A percentile compares a stretch with the other conserved stretches of the same genome.
These are phyloP conservation scores for Pectinophora gossypiella DNA, from an alignment of 1,140 invertebrate species.

Conservation along the genomic window DNA sequence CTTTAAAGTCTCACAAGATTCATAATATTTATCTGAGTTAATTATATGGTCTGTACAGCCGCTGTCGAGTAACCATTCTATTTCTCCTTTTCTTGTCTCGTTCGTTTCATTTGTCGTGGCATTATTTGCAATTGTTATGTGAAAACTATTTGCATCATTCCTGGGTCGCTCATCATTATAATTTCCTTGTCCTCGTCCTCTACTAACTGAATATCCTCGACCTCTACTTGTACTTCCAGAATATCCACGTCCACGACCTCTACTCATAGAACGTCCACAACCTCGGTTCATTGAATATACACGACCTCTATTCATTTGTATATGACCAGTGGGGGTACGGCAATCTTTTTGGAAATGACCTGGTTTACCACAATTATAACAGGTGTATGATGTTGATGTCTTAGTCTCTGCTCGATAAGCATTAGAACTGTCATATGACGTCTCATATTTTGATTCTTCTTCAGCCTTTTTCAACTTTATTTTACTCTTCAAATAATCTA, in stretches of 20 bases:
- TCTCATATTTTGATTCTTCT: constrained; percentile 7
- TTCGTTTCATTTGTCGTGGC: constrained; percentile 6
- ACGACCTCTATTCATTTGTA: no score
- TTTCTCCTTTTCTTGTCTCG: constrained; percentile 22
- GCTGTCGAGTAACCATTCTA: constrained; percentile 49
- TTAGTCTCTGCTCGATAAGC: constrained; percentile 30
- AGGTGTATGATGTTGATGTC: no score
- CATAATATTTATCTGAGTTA: constrained; percentile 44
- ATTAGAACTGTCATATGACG: constrained; percentile 32
- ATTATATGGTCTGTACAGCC: constrained; percentile 52
- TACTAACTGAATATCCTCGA: neutral
- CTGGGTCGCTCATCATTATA: constrained; percentile 17
- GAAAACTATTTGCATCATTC: constrained; percentile 11
- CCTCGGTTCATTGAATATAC: no score
- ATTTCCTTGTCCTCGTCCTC: constrained; percentile 18
- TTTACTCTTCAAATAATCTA: constrained; percentile 55
- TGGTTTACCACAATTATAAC: constrained; percentile 36
- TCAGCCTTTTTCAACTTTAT: constrained; percentile 43
- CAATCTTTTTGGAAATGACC: constrained; percentile 39
- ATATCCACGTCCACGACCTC: constrained; percentile 20
- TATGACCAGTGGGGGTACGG: no score
- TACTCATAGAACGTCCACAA: constrained; percentile 22
- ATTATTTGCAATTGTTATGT: neutral
- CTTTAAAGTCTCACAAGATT: constrained; percentile 36
- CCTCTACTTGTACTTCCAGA: neutral